Base-by-base conservation (phyloP, 1,140 invertebrate species). In the Metopolophium dirhodum region DNA sequence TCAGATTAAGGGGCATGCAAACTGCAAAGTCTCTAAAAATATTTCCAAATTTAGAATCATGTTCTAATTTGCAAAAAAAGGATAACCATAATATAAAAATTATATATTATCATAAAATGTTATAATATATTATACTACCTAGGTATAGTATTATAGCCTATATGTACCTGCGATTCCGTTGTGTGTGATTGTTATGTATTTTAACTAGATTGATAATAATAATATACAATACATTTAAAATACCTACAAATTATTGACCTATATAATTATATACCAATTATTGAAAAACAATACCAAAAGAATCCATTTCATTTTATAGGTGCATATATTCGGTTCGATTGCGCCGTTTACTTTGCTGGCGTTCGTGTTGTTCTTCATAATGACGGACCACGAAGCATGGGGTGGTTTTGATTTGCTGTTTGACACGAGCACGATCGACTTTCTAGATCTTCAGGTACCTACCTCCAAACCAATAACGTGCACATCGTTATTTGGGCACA, bases 371-470 rank as follows among this genome's bases (percentile, higher is more conserved):
- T 8, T 14, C 49, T 6, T 83, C 7, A 41, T 57, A 86, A 51
- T 57, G 26, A 41, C 49, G 7, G 7, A 57, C 3, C 1, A 93
- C 0, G 7, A 86, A 20, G 77, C 82, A 30, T 93, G 45, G 77
- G 6, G 11, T 22, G 91, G 82, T 30, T 82, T 93, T 45, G 11
- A 57, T 14, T 22, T 2, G 7, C 49, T 93, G 8, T 57, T 93
- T 18, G 77, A 93, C 35, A 26, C 14, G 7, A 41, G 18, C 6
- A 85, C 49, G 7, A 86, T 93, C 20, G 20, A 93, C 54, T 54
- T 93, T 22, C 11, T 85, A 85, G 49, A 93, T n/a, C 18, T 86
- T 54, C 91, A 93, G 23, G 91, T 93, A 45, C 7, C 26, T 35
- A 49, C 9, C 7, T 2, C 18, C 20, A 54, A 54, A 54, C 22